Base-by-base conservation (phyloP, 2,113 vertebrate genomes). In the Xyliphius kryptos region DNA sequence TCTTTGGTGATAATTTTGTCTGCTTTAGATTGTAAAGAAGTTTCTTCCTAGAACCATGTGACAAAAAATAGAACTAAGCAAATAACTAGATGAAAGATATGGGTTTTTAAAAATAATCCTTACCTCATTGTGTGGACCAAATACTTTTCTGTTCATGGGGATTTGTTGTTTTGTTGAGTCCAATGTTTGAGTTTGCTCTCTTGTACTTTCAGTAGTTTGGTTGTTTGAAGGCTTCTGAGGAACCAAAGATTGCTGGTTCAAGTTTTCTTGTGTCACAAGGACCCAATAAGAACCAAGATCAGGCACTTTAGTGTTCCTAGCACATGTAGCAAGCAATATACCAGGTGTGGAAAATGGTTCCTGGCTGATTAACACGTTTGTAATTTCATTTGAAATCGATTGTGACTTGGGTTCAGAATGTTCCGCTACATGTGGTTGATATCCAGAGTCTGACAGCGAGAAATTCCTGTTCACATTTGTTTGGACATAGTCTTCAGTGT, bases 91-190 rank as follows among this genome's bases (percentile, higher is more conserved):
- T n/a, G n/a, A n/a, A n/a, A n/a, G n/a, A n/a, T n/a, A n/a, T n/a
- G n/a, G n/a, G n/a, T 36, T 36, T 54, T 36, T 6, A 54, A 5
- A 16, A 21, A 3, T 16, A n/a, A 52, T 6, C n/a, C 59, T 38
- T 21, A 62, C 60, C 60, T 50, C 37, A 26, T 37, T 52, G 26
- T 49, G 6, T 62, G 60, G 37, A 11, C 60, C 60, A 62, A 62
- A 62, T 20, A 62, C 11, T 62, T 52, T 52, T 6, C 37, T 16
- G 17, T 50, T 20, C 4, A 1, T 9, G 9, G 16, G 1, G 2
- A 3, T 61, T 19, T 52, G 17, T 43, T 62, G 48, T 52, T 62
- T 62, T 26, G 48, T 41, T 26, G 16, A 20, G 3, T 62, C 16
- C 37, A 62, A 9, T 15, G 10, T 16, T 1, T 62, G 14, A 13